Conservation (phyloP, 64 coral and sea anemone genomes). For the Actinia equina region DNA sequence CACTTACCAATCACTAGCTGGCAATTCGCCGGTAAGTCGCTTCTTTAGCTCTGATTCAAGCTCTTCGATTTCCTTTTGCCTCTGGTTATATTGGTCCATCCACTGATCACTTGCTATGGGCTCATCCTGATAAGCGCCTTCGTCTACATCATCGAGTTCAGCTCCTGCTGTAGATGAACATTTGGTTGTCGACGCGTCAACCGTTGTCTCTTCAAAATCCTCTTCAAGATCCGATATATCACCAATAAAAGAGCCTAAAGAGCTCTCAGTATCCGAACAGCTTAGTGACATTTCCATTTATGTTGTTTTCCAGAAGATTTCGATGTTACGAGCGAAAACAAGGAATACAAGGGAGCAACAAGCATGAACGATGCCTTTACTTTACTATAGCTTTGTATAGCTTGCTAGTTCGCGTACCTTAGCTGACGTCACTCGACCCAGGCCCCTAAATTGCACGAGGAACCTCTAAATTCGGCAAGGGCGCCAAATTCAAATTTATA, state of each 20-base stretch:
- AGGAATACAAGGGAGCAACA: background rate
- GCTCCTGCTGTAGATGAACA: background rate
- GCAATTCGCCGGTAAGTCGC: background rate
- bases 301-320: background rate
- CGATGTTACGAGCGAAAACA: background rate
- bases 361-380: background rate
- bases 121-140: background rate
- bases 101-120: background rate
- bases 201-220: background rate
- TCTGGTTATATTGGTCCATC: background rate
- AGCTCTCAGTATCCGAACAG: background rate
- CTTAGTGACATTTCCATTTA: background rate
- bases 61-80: background rate
- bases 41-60: background rate
- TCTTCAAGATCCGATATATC: background rate
- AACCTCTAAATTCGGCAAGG: background rate
- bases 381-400: background rate
- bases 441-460: background rate
- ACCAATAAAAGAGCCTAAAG: background rate
- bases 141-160: background rate
- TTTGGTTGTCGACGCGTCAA: background rate
- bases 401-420: background rate
- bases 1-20: background rate
- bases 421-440: constrained; percentile 11
- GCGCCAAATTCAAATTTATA: background rate